Evolutionary conservation across 2,113 vertebrate genomes (phyloP).

Genomic region (Jaculus jaculus): DNA sequence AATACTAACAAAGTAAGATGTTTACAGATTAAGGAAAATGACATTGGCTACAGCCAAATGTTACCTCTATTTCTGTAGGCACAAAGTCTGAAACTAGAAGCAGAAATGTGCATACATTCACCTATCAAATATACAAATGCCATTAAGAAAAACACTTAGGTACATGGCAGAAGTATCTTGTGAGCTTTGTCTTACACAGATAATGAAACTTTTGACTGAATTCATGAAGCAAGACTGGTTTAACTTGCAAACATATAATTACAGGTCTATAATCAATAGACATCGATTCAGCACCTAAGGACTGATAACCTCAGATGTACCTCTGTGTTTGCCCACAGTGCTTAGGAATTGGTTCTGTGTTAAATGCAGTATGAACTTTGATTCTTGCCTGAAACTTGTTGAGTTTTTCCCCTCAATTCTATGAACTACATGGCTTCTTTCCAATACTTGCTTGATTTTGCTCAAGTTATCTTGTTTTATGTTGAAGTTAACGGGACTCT

Average conservation of each 20-base stretch:
- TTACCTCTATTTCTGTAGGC: slow-evolving; percentile 43
- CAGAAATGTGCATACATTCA: slow-evolving; percentile 39
- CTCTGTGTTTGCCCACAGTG: not conserved
- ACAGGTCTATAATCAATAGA: not conserved
- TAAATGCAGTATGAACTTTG: not conserved
- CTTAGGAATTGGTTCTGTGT: not conserved
- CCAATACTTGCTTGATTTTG: not conserved
- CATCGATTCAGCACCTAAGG: not conserved
- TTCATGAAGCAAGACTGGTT: not conserved
- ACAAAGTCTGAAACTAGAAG: not conserved
- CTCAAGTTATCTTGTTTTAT: not conserved
- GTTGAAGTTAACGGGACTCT: not conserved
- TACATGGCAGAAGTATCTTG: not conserved
- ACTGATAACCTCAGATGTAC: not conserved
- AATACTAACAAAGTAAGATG: slow-evolving; percentile 20
- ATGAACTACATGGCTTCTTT: not conserved
- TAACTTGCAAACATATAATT: not conserved
- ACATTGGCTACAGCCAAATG: slow-evolving; percentile 43
- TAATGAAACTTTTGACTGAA: not conserved
- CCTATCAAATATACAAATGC: not conserved
- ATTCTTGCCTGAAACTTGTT: not conserved
- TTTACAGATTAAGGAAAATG: not conserved
- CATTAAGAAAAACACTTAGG: slow-evolving; percentile 10
- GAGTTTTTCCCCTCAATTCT: not conserved
- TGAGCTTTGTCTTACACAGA: not conserved